Percentiles rank a stretch among this genome's conserved stretches.
phyloP scores from a whole-genome alignment of 2,888 invertebrate genomes.

The Hecatera dysodea region DNA sequence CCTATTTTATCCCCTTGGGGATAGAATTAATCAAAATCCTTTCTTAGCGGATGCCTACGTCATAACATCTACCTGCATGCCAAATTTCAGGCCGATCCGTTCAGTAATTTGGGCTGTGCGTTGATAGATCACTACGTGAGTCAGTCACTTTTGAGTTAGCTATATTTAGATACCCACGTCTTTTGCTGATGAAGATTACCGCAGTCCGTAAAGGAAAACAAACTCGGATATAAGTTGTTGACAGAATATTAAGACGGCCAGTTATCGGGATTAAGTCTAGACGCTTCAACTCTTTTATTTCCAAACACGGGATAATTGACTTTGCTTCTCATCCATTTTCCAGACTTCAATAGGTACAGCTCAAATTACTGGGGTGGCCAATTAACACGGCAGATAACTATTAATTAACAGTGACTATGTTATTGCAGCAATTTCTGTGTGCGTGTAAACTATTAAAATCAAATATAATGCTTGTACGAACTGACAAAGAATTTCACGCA shows the following conservation, averaged over 20 bases:
- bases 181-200: constrained; percentile 3
- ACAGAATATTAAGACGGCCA: constrained; percentile 37
- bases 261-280: constrained; percentile 40
- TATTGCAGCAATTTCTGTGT: constrained; percentile 7
- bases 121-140: too few relatives aligned
- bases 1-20: too few relatives aligned
- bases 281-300: constrained; percentile 33
- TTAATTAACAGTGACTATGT: constrained; percentile 15
- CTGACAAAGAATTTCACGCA: constrained; percentile 34
- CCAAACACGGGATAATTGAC: constrained; percentile 30
- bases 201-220: constrained; percentile 6
- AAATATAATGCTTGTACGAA: constrained; percentile 14
- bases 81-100: too few relatives aligned
- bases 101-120: too few relatives aligned
- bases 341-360: constrained; percentile 4
- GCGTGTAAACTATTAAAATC: constrained; percentile 14
- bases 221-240: constrained; percentile 14
- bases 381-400: constrained; percentile 23
- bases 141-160: too few relatives aligned
- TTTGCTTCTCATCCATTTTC: constrained; percentile 25
- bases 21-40: too few relatives aligned
- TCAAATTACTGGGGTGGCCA: constrained; percentile 16
- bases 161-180: neutral
- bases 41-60: too few relatives aligned
- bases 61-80: too few relatives aligned